phyloP scores from a whole-genome alignment of 2,113 vertebrate genomes.

The Menura novaehollandiae region DNA sequence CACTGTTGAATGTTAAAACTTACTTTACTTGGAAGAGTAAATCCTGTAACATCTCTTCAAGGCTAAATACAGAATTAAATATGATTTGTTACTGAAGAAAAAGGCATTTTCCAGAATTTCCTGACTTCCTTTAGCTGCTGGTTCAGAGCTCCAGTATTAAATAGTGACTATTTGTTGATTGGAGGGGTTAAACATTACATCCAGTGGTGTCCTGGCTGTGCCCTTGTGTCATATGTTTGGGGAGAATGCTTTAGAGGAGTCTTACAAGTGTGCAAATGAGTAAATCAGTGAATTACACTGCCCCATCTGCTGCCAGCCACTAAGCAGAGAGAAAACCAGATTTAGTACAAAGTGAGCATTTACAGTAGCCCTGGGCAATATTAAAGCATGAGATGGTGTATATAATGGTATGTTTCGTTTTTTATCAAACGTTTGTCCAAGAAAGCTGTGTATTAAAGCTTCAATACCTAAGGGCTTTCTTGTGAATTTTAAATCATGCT shows the following conservation, averaged over 20 bases:
- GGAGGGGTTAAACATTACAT: not conserved
- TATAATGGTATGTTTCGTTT: slow-evolving; percentile 77
- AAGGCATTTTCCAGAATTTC: not conserved
- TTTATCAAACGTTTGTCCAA: slow-evolving; percentile 83
- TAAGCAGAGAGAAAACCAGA: slow-evolving; percentile 66
- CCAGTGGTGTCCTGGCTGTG: not conserved
- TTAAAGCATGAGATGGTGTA: slow-evolving; percentile 72
- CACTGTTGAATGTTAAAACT: not conserved
- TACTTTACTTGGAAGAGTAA: not conserved
- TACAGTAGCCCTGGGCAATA: slow-evolving; percentile 83
- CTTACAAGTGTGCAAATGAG: slow-evolving; percentile 13
- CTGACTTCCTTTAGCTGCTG: not conserved
- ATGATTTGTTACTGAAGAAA: not conserved
- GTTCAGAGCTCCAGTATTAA: not conserved
- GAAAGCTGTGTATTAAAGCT: slow-evolving; percentile 83
- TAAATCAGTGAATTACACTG: slow-evolving; percentile 29
- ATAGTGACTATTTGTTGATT: not conserved
- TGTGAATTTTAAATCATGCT: slow-evolving; percentile 84
- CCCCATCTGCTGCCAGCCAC: slow-evolving; percentile 62
- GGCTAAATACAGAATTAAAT: not conserved
- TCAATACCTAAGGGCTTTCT: slow-evolving; percentile 80
- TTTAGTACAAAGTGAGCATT: slow-evolving; percentile 83
- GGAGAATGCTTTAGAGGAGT: not conserved
- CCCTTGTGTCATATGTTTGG: slow-evolving; percentile 9
- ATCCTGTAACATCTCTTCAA: not conserved